Evolutionary conservation across 2,797 vertebrate species (phyloP).

Genomic region (Clarias pachynema): DNA sequence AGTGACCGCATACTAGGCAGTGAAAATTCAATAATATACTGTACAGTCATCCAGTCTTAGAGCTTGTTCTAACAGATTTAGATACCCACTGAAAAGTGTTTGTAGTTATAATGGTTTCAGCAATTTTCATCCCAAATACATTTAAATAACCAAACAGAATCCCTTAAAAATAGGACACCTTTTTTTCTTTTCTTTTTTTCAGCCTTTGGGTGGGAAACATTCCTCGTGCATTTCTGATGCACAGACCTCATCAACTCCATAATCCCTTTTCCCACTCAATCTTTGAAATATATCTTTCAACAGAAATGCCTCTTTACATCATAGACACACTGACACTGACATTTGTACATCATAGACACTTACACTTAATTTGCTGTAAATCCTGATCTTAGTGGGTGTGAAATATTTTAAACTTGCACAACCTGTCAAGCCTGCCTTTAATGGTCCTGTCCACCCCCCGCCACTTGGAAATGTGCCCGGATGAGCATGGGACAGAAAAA

Average conservation of each 20-base stretch:
- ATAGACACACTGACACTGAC: not conserved
- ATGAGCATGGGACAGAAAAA: not conserved
- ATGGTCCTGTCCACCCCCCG: too few species aligned
- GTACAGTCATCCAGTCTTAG: too few species aligned
- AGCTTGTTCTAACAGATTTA: not conserved
- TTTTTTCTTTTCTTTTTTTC: not conserved
- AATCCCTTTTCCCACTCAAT: not conserved
- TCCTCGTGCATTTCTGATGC: not conserved
- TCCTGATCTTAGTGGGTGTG: not conserved
- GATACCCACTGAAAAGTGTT: not conserved
- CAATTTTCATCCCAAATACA: not conserved
- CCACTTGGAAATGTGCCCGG: too few species aligned
- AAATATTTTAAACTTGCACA: not conserved
- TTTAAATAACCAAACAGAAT: not conserved
- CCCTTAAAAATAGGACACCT: not conserved
- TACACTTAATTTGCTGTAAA: not conserved
- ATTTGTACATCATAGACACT: not conserved
- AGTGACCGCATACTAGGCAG: too few species aligned
- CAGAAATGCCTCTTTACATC: not conserved
- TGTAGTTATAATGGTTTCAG: not conserved
- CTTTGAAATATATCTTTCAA: not conserved
- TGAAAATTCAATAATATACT: too few species aligned
- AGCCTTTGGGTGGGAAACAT: not conserved
- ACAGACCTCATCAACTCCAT: not conserved
- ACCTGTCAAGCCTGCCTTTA: not conserved